Evolutionary conservation across 1,140 invertebrate genomes (phyloP).

Genomic region (Drosophila punjabiensis): DNA sequence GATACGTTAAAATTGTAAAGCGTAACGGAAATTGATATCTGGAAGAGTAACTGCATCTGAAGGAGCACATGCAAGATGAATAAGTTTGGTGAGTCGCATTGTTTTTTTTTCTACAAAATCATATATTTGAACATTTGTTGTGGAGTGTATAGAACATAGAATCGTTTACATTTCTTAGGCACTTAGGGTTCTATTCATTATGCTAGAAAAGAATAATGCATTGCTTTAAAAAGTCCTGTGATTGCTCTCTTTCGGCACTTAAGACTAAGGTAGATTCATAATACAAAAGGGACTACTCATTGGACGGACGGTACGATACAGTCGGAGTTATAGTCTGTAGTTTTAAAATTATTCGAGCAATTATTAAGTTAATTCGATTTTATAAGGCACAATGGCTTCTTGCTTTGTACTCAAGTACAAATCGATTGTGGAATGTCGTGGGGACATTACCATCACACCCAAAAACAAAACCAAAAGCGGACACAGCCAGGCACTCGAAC

Average conservation of each 20-base stretch:
- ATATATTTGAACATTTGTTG: conserved; percentile 45
- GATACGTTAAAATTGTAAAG: conserved; percentile 40
- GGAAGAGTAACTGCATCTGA: not conserved
- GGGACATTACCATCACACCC: conserved; percentile 13
- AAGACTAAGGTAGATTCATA: conserved; percentile 48
- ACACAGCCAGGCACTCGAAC: conserved; percentile 58
- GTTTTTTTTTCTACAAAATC: conserved; percentile 7
- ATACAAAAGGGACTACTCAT: conserved; percentile 49
- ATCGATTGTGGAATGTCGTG: conserved; percentile 44
- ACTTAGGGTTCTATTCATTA: conserved; percentile 60
- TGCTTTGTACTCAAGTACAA: conserved; percentile 69
- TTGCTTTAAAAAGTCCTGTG: conserved; percentile 19
- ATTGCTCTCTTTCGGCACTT: conserved; percentile 58
- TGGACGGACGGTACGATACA: conserved; percentile 66
- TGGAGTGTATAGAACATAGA: conserved; percentile 34
- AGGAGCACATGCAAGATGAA: conserved; percentile 57
- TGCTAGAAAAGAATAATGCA: conserved; percentile 30
- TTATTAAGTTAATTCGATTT: conserved; percentile 31
- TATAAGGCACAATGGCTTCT: conserved; percentile 61
- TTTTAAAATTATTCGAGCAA: conserved; percentile 47
- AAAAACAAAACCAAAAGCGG: conserved; percentile 33
- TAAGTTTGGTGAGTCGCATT: conserved; percentile 65
- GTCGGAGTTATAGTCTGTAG: conserved; percentile 42
- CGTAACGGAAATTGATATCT: conserved; percentile 26
- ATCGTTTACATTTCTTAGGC: conserved; percentile 9